Evolutionary conservation across 2,888 invertebrate genomes (phyloP).

Genomic region (Tipula lateralis): DNA sequence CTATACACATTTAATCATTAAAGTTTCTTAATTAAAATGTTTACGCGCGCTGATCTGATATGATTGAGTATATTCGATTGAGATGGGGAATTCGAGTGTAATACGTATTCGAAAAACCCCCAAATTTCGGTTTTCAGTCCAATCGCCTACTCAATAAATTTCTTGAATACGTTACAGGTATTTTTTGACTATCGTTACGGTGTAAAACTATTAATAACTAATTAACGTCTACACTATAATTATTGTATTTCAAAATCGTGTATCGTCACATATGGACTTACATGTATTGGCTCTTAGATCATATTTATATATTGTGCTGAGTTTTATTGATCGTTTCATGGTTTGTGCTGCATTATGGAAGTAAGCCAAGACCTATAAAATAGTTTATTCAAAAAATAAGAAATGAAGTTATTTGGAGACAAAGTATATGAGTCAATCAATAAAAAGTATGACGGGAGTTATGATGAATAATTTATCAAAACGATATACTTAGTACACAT

Average conservation of each 20-base stretch:
- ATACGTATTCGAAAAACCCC: too few species aligned
- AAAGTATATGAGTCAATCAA: too few species aligned
- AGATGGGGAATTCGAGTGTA: not conserved
- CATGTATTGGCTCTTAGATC: not conserved
- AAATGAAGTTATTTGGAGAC: not conserved
- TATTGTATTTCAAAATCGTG: not conserved
- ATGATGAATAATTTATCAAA: not conserved
- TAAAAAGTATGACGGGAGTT: too few species aligned
- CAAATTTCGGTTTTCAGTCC: not conserved
- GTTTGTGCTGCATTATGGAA: not conserved
- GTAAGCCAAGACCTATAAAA: not conserved
- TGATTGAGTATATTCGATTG: not conserved
- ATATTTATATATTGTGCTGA: not conserved
- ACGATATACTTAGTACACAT: not conserved
- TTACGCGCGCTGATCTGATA: not conserved
- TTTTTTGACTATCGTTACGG: not conserved
- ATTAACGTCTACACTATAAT: not conserved
- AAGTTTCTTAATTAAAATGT: not conserved
- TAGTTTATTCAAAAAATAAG: not conserved
- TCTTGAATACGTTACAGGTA: not conserved
- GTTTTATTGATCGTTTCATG: not conserved
- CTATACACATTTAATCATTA: not conserved
- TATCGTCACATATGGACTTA: not conserved
- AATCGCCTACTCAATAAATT: not conserved
- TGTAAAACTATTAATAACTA: not conserved